Conservation (phyloP, 2,113 vertebrate species). For the Etia nguti region DNA sequence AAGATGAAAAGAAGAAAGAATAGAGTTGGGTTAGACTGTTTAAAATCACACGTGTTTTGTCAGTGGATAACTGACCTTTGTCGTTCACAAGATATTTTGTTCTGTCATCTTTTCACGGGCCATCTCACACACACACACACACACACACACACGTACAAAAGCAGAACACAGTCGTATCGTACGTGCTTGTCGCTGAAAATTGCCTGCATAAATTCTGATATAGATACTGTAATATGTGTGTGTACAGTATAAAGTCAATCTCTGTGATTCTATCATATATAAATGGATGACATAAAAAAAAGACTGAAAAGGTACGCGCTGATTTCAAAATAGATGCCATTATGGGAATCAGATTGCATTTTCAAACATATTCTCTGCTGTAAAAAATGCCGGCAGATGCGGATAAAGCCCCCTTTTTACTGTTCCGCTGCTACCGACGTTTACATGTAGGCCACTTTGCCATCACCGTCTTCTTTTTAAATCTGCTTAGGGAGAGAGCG, state of each 20-base stretch:
- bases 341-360: background rate
- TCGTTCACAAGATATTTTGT: background rate
- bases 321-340: background rate
- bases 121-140: background rate
- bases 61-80: background rate
- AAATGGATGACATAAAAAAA: background rate
- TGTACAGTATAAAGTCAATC: background rate
- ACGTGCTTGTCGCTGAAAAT: background rate
- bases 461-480: constrained; percentile 43
- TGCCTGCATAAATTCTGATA: background rate
- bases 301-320: background rate
- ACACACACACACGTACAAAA: background rate
- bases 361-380: background rate
- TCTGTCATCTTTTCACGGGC: background rate
- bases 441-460: constrained; percentile 31
- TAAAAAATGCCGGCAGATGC: background rate
- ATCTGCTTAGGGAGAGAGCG: constrained; percentile 23
- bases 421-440: background rate
- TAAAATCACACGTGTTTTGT: background rate
- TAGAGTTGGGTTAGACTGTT: background rate
- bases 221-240: background rate
- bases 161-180: background rate
- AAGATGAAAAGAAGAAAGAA: background rate
- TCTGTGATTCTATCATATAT: background rate
- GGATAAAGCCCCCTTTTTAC: background rate